Conservation (phyloP, 2,113 vertebrate species). For the Nibea coibor region DNA sequence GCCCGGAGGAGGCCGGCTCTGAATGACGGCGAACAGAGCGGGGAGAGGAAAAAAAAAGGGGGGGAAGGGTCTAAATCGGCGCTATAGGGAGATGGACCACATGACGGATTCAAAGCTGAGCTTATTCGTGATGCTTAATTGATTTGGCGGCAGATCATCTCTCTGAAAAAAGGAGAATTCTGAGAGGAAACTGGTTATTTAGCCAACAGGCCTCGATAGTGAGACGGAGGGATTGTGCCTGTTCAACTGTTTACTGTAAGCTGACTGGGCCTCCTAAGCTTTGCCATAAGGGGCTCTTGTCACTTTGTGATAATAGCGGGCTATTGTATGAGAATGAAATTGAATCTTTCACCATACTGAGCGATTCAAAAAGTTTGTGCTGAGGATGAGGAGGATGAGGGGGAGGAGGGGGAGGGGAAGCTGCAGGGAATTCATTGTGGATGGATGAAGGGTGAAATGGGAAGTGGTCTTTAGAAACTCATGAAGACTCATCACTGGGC, state of each 20-base stretch:
- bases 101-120: slow-evolving; percentile 60
- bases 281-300: slow-evolving; percentile 72
- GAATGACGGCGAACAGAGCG: slow-evolving; percentile 10
- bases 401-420: slow-evolving; percentile 39
- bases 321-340: slow-evolving; percentile 75
- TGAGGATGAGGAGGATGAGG: slow-evolving; percentile 46
- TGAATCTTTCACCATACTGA: slow-evolving; percentile 73
- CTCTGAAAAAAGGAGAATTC: slow-evolving; percentile 36
- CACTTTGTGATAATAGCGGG: slow-evolving; percentile 60
- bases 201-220: slow-evolving; percentile 57
- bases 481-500: slow-evolving; percentile 24
- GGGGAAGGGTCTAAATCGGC: slow-evolving; percentile 23
- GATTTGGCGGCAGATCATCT: slow-evolving; percentile 66
- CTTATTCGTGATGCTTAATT: slow-evolving; percentile 75
- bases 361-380: slow-evolving; percentile 66
- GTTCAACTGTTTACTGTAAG: slow-evolving; percentile 68
- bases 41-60: not conserved
- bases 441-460: slow-evolving; percentile 69
- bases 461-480: slow-evolving; percentile 62
- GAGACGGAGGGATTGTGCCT: slow-evolving; percentile 57
- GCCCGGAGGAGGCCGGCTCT: slow-evolving; percentile 58
- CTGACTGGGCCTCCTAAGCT: slow-evolving; percentile 73
- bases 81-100: slow-evolving; percentile 55
- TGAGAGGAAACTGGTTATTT: slow-evolving; percentile 57
- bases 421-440: slow-evolving; percentile 63